Base-by-base conservation (phyloP, 2,113 vertebrate species). In the Setophaga petechia region DNA sequence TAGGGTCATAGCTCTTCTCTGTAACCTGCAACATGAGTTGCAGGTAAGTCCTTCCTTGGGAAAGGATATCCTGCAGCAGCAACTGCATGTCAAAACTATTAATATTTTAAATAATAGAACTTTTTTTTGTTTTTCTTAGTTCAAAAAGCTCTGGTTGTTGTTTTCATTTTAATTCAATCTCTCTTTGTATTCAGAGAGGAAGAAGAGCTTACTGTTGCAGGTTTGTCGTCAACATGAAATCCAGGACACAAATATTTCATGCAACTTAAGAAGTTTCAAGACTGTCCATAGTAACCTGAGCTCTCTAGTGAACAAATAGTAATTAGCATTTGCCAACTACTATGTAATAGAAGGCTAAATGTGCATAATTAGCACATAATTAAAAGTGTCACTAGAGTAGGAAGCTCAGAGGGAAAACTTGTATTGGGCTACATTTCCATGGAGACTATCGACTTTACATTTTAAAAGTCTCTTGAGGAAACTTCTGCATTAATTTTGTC, bases 131-230 rank as follows among this genome's bases (percentile, higher is more conserved):
- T 49, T 87, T 21, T 59, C 31, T 30, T 81, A 47, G 31, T 77
- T 94, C 59, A 73, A 47, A 47, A 76, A 89, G 15, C 5, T 74
- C 27, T 54, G 51, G 23, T 30, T 80, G 41, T 82, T 63, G 63
- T 90, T 96, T 94, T 12, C 43, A 80, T 89, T 97, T 95, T 68
- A 95, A 83, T 94, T 73, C 76, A 84, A 23, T 47, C 15, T 87
- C 39, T 87, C 44, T 82, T 83, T 74, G 66, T 68, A 43, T 85
- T 57, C 49, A 82, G 83, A 83, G 19, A 69, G 65, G 79, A 95
- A 47, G 77, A 67, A 30, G 17, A 74, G 17, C 5, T 72, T 21
- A 77, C 18, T 28, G n/a, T 91, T 95, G 17, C 73, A 94, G 57
- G 19, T 30, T 90, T 66, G 51, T 91, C 1, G 1, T 84, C 2